Evolutionary conservation across 2,113 vertebrate genomes (phyloP), one percentile per base, ranked within the genome.

Genomic region (Eubucco bourcierii): DNA sequence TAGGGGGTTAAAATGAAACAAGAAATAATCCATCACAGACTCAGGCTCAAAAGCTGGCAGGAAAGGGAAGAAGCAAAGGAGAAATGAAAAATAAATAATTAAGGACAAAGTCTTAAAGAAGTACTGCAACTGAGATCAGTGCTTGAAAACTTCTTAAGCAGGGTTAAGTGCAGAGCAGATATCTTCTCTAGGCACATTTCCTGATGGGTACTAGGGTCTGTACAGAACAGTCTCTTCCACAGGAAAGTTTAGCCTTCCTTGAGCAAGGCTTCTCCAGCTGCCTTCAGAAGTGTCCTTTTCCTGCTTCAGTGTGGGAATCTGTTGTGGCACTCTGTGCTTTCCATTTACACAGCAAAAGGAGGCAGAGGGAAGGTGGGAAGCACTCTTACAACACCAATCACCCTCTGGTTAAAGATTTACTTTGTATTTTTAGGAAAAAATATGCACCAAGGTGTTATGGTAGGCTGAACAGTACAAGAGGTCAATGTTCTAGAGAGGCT

Each of bases 311-410:
- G 44, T 65, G 13, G 15, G 44, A 74, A 56, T 44, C n/a, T 0
- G 0, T 9, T n/a, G 20, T 20, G 7, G 2, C 10, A 39, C 25
- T 70, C 24, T 29, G n/a, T 2, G 1, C 34, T 64, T 39, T 86
- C 61, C 23, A 21, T 29, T 75, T 60, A 44, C 18, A 63, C 7
- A 64, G 41, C 21, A 39, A 31, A 23, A 23, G 72, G 25, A 53
- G 16, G 16, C 13, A 79, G 29, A 28, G 10, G 24, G 20, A 78
- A 90, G 34, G 46, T 4, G 7, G 20, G 13, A 73, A 55, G 31
- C 39, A 56, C 39, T 56, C 10, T 44, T 15, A 6, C 5, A 81
- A 33, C 4, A 65, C 6, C 12, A 74, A 28, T 67, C 39, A 46
- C 25, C 56, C 39, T 23, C 31, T 24, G 7, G 11, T 77, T 90